Evolutionary conservation across 1,140 invertebrate species (phyloP).

Genomic region (Hycleus phaleratus): DNA sequence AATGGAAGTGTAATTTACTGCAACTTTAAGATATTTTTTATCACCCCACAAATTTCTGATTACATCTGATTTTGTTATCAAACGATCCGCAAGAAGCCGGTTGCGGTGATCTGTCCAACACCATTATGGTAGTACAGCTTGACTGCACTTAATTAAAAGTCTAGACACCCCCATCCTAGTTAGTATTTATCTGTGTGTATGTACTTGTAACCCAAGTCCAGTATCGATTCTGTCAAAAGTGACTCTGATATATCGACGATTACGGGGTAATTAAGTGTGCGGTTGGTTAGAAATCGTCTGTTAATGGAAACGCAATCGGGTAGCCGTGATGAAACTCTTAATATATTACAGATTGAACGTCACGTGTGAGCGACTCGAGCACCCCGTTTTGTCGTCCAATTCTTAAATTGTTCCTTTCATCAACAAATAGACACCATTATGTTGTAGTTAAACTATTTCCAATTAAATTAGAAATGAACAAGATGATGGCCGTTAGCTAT

Average conservation of each 20-base stretch:
- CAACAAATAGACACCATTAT: too few relatives aligned
- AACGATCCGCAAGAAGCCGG: too few relatives aligned
- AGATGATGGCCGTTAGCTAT: too few relatives aligned
- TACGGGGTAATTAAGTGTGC: conserved; percentile 24
- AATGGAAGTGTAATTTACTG: too few relatives aligned
- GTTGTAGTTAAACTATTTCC: too few relatives aligned
- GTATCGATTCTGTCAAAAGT: conserved; percentile 11
- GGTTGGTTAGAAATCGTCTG: conserved; percentile 15
- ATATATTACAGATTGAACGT: conserved; percentile 28
- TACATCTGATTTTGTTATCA: too few relatives aligned
- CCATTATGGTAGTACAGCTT: conserved; percentile 1
- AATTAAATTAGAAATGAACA: too few relatives aligned
- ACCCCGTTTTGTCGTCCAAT: neutral
- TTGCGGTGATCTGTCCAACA: too few relatives aligned
- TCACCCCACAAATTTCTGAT: too few relatives aligned
- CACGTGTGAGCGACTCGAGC: conserved; percentile 20
- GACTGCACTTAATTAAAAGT: conserved; percentile 17
- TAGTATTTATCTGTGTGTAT: too few relatives aligned
- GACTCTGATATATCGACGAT: conserved; percentile 21
- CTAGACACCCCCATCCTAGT: conserved; percentile 7
- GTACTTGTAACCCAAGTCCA: conserved; percentile 7
- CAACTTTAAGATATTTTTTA: too few relatives aligned
- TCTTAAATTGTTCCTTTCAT: too few relatives aligned
- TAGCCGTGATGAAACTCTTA: conserved; percentile 27
- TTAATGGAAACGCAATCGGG: conserved; percentile 24